A percentile compares a stretch with the other conserved stretches of the same genome.
Evolutionary conservation across 2,797 vertebrate species (phyloP).

Genomic region (Artibeus lituratus): DNA sequence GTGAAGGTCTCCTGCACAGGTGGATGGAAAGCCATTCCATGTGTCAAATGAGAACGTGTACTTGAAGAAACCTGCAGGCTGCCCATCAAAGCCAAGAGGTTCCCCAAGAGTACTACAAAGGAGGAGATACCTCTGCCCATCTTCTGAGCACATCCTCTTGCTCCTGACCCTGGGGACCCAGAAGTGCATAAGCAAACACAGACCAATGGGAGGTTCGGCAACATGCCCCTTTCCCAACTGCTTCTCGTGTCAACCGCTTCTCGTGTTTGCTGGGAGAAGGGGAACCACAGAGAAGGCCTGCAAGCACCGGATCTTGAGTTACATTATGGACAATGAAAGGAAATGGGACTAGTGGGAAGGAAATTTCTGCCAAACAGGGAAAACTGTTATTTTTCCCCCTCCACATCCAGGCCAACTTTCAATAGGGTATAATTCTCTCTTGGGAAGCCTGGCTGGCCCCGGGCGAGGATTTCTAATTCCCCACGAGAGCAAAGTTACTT

Average conservation of each 20-base stretch:
- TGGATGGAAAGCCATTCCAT: not conserved
- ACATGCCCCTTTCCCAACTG: not conserved
- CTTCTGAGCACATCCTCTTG: not conserved
- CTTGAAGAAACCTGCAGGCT: not conserved
- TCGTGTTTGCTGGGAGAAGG: not conserved
- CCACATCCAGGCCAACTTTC: not conserved
- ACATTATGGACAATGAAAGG: not conserved
- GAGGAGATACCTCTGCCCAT: too few species aligned
- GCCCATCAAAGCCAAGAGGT: not conserved
- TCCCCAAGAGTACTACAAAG: fast-evolving
- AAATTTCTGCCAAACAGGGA: not conserved
- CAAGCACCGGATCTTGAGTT: not conserved
- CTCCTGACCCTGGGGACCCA: not conserved
- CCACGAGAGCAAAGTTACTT: not conserved
- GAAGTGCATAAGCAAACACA: not conserved
- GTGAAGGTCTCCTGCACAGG: not conserved
- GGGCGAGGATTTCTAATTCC: not conserved
- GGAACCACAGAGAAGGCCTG: not conserved
- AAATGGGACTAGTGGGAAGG: not conserved
- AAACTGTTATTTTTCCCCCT: not conserved
- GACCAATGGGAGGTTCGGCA: not conserved
- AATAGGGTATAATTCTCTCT: not conserved
- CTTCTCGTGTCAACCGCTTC: not conserved
- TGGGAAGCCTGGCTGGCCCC: not conserved
- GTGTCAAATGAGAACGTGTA: not conserved